phyloP scores from a whole-genome alignment of 2,797 vertebrate genomes.

The Geotrypetes seraphini region DNA sequence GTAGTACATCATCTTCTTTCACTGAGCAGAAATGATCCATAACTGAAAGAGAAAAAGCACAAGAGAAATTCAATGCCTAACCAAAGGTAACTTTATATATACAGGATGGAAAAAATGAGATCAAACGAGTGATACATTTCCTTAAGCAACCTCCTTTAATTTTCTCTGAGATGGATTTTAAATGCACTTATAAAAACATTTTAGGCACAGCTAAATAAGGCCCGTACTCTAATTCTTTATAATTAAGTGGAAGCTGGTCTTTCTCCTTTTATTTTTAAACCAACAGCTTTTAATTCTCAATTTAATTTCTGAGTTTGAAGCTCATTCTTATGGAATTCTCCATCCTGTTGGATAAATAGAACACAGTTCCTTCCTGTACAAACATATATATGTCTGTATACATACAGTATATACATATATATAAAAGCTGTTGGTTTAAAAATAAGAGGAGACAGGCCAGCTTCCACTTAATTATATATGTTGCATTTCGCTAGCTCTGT shows the following conservation, averaged over 20 bases:
- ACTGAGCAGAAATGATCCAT: constrained; percentile 6
- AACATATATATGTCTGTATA: too few species aligned
- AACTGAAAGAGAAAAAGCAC: constrained; percentile 19
- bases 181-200: too few species aligned
- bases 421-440: too few species aligned
- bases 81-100: background rate
- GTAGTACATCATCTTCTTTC: constrained; percentile 3
- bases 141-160: background rate
- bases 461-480: too few species aligned
- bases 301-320: constrained; percentile 9
- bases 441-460: too few species aligned
- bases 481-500: too few species aligned
- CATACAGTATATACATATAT: too few species aligned
- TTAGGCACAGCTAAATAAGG: too few species aligned
- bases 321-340: too few species aligned
- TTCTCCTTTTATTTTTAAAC: constrained; percentile 6
- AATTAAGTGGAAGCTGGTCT: background rate
- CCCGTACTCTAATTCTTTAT: background rate
- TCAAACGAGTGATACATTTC: background rate
- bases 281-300: background rate
- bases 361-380: too few species aligned
- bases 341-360: too few species aligned
- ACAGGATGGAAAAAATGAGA: background rate
- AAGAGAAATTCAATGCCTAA: constrained; percentile 1
- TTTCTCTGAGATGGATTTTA: too few species aligned